Evolutionary conservation across 2,113 vertebrate genomes (phyloP).

Genomic region (Sander vitreus): DNA sequence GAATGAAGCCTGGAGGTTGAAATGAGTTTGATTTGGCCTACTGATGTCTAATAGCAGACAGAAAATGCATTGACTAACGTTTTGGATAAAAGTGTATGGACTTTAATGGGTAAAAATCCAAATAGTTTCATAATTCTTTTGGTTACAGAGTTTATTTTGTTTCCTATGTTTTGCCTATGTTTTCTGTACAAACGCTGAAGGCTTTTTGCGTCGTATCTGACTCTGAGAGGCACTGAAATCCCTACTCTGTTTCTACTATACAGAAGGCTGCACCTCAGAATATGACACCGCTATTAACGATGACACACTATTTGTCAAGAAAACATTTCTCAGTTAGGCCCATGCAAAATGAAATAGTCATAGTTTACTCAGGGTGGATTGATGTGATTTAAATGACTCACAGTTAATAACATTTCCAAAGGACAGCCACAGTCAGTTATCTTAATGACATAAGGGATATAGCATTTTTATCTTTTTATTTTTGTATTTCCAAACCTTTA

Average conservation of each 20-base stretch:
- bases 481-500: conserved; percentile 25
- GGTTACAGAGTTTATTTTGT: too few relatives aligned
- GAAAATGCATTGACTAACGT: too few relatives aligned
- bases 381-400: conserved; percentile 50
- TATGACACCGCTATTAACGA: neutral
- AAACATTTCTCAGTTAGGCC: neutral
- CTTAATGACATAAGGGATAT: neutral
- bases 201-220: too few relatives aligned
- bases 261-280: neutral
- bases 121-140: too few relatives aligned
- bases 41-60: too few relatives aligned
- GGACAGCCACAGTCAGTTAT: neutral
- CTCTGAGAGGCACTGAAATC: neutral
- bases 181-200: too few relatives aligned
- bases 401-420: neutral
- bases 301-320: conserved; percentile 9
- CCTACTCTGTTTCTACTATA: neutral
- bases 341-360: conserved; percentile 17
- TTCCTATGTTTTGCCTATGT: too few relatives aligned
- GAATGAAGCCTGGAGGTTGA: too few relatives aligned
- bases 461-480: conserved; percentile 7
- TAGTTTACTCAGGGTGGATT: conserved; percentile 54
- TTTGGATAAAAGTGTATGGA: too few relatives aligned
- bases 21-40: too few relatives aligned
- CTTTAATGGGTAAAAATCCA: too few relatives aligned